A percentile compares a stretch with the other conserved stretches of the same genome.
These are phyloP conservation scores for Lates calcarifer DNA, from an alignment of 2,113 vertebrate species.

Conservation along the genomic window DNA sequence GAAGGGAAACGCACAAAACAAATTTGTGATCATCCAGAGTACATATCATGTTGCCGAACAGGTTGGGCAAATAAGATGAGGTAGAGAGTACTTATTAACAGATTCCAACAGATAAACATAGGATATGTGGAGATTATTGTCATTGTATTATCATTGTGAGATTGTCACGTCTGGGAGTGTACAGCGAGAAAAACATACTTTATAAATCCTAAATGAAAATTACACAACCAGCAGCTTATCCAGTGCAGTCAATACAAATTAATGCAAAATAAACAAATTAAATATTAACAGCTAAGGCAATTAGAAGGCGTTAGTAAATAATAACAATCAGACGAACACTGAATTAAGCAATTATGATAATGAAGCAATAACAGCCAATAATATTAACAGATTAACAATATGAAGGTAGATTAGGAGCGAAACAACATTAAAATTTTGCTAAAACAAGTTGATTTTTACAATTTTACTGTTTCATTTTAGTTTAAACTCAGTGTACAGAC, in stretches of 20 bases:
- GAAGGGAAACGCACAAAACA: constrained; percentile 11
- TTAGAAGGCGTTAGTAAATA: neutral
- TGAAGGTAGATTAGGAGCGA: neutral
- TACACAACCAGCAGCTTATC: neutral
- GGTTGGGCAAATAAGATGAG: constrained; percentile 38
- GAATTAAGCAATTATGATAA: neutral
- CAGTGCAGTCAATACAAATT: neutral
- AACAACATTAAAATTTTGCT: neutral
- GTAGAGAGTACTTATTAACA: neutral
- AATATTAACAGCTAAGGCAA: neutral
- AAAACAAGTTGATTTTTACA: neutral
- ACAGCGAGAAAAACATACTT: neutral
- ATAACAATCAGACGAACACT: neutral
- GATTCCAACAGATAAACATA: constrained; percentile 2
- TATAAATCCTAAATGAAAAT: neutral
- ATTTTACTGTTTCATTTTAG: neutral
- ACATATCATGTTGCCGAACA: constrained; percentile 49
- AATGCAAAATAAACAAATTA: neutral
- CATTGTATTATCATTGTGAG: too few relatives aligned
- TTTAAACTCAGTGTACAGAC: neutral
- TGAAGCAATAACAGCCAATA: neutral
- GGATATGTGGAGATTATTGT: neutral
- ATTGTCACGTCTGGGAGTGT: neutral
- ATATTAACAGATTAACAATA: too few relatives aligned
- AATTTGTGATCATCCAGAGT: constrained; percentile 11